Base-by-base conservation (phyloP, 1,140 invertebrate species). In the Achroia grisella region DNA sequence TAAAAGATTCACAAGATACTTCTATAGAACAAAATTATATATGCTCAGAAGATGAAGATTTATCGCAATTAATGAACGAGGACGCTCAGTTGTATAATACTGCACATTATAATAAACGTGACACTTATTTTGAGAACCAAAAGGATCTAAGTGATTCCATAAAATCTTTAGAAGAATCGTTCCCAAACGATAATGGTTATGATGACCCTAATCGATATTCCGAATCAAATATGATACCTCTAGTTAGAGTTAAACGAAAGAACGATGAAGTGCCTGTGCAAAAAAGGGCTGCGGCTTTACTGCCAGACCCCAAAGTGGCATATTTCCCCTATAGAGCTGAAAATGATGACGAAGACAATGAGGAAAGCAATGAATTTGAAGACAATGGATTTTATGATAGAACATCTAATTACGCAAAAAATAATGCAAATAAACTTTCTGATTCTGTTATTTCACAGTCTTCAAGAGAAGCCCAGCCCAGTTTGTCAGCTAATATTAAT, bases 211-310 rank as follows among this genome's bases (percentile, higher is more conserved):
- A 51, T 44, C 46, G 57, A 15, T 59, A 63, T 40, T 48, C 53
- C 11, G 65, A 67, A 12, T 64, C 60, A 5, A 46, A 72, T 32
- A 59, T 76, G 62, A 58, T 50, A 13, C 78, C 76, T 45, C 54
- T 81, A 33, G 56, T 81, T 2, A 69, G 81, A 52, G 79, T 85
- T 10, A 85, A 85, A 56, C 68, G 81, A 52, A 79, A 55, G 34
- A 66, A 76, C 53, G 34, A 44, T 4, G 52, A 71, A 4, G 43
- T 52, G 11, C 37, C 44, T 10, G 41, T 65, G 8, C 60, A 66
- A 33, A 78, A 78, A 52, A 59, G 63, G 37, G 48, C 68, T 14
- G 44, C 44, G n/a, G 60, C 35, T 17, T 15, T 62, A 33, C 29
- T 71, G 28, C 56, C 63, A 5, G 65, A 74, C 27, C 37, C 60